Percentiles rank a stretch among this genome's conserved stretches.
Evolutionary conservation across 2,113 vertebrate species (phyloP).

Genomic region (Morone chrysops): DNA sequence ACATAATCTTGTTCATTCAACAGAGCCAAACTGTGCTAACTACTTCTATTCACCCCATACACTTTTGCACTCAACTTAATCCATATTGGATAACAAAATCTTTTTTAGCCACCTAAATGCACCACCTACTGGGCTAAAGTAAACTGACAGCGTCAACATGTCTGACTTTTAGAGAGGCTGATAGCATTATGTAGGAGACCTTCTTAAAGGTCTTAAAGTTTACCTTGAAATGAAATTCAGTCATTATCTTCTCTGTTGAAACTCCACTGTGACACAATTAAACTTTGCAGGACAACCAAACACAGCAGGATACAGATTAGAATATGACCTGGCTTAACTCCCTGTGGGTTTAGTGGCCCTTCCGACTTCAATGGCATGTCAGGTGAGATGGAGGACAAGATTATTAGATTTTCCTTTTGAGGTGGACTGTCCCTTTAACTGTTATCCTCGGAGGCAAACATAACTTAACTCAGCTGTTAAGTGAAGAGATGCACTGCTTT

Average conservation of each 20-base stretch:
- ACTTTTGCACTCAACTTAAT: constrained; percentile 47
- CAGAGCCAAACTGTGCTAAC: constrained; percentile 25
- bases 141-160: constrained; percentile 24
- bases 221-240: background rate
- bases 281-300: background rate
- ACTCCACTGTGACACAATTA: background rate
- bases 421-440: constrained; percentile 11
- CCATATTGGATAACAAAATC: constrained; percentile 45
- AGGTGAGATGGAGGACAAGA: background rate
- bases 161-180: constrained; percentile 26
- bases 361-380: background rate
- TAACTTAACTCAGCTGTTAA: constrained; percentile 23
- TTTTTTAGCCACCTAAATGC: constrained; percentile 39
- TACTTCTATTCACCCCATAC: constrained; percentile 41
- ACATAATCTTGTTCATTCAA: constrained; percentile 57
- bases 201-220: background rate
- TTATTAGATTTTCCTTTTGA: background rate
- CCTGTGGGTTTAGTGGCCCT: background rate
- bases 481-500: constrained; percentile 6
- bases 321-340: background rate
- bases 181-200: constrained; percentile 22
- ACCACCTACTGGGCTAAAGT: constrained; percentile 14
- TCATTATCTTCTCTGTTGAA: background rate
- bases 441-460: constrained; percentile 1
- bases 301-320: background rate